These are phyloP conservation scores for Adineta ricciae DNA, from an alignment of 2,888 invertebrate genomes.

Conservation along the genomic window DNA sequence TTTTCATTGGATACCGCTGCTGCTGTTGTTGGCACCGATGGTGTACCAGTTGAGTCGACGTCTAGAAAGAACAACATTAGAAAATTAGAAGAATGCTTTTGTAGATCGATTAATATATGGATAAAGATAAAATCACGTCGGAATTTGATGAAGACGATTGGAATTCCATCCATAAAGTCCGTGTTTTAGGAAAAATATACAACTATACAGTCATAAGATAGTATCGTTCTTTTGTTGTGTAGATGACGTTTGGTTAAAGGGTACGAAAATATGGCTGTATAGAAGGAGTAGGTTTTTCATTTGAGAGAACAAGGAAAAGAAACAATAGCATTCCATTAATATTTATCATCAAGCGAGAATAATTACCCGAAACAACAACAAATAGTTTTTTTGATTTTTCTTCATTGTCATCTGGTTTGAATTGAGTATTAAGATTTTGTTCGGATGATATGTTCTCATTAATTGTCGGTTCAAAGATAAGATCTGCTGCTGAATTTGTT, in stretches of 20 bases:
- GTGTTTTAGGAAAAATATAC: neutral
- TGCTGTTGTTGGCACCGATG: neutral
- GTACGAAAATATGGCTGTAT: no score
- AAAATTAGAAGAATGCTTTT: neutral
- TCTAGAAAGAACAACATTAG: neutral
- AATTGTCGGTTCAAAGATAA: neutral
- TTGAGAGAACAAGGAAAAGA: no score
- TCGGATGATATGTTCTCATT: neutral
- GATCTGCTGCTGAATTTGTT: neutral
- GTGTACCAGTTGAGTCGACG: neutral
- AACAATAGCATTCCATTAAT: no score
- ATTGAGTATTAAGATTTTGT: neutral
- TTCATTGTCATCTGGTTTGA: neutral
- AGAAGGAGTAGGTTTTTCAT: no score
- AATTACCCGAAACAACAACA: neutral
- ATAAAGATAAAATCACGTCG: neutral
- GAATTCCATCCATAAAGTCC: neutral
- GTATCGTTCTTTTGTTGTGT: no score
- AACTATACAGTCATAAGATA: no score
- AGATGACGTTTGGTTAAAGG: no score
- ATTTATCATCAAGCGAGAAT: no score
- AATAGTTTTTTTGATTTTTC: slow-evolving; percentile 5
- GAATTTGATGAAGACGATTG: neutral
- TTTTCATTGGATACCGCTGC: neutral
- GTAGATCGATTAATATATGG: neutral